Conservation (phyloP, 2,113 vertebrate genomes). For the Donacobius atricapilla region DNA sequence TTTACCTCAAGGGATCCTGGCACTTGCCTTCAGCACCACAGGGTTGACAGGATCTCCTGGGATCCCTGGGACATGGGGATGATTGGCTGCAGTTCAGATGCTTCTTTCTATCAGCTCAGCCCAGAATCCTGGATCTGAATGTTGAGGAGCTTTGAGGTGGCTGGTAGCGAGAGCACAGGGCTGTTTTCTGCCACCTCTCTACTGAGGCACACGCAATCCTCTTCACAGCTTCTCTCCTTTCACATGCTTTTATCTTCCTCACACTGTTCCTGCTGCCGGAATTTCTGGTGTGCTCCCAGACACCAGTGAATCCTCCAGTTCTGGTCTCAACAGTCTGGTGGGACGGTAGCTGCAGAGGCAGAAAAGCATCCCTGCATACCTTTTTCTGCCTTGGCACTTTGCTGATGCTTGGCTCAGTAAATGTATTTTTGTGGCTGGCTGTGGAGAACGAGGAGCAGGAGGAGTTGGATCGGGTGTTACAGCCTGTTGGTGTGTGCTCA, state of each 20-base stretch:
- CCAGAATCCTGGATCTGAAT: neutral
- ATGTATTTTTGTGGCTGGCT: neutral
- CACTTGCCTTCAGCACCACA: neutral
- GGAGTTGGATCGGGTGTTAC: neutral
- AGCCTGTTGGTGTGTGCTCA: neutral
- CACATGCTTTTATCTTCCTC: neutral
- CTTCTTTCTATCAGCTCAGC: neutral
- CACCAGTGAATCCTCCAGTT: neutral
- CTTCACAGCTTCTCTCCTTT: neutral
- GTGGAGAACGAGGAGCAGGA: neutral
- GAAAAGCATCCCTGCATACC: neutral
- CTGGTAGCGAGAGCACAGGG: rapidly evolving
- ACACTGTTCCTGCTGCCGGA: neutral
- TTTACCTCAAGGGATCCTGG: neutral
- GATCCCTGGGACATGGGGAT: neutral
- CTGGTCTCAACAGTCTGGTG: neutral
- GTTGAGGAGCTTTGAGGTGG: neutral
- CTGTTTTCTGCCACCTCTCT: neutral
- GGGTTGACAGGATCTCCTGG: neutral
- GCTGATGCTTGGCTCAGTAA: neutral
- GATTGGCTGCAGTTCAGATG: neutral
- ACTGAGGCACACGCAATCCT: rapidly evolving
- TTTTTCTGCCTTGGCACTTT: neutral
- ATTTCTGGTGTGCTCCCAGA: neutral
- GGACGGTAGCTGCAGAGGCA: neutral